Evolutionary conservation across 2,113 vertebrate genomes (phyloP).

Genomic region (Dissostichus mawsoni): DNA sequence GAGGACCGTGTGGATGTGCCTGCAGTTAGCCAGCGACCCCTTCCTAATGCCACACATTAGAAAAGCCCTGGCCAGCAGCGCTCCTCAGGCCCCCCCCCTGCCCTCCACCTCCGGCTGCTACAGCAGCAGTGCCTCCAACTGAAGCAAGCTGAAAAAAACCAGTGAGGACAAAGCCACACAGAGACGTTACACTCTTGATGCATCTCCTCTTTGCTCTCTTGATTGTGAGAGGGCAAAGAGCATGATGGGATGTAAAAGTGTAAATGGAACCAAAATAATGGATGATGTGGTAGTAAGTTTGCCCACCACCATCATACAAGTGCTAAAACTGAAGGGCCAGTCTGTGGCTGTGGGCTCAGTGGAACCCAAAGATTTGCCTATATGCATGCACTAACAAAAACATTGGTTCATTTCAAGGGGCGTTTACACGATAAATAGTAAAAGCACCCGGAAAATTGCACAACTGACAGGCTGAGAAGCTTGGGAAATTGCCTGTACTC

Average conservation of each 20-base stretch:
- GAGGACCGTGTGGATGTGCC: conserved; percentile 95
- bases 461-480: conserved; percentile 52
- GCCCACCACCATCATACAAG: conserved; percentile 33
- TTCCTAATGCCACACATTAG: conserved; percentile 95
- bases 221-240: conserved; percentile 8
- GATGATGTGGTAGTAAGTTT: conserved; percentile 24
- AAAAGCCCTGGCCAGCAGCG: conserved; percentile 89
- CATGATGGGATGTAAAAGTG: conserved; percentile 35
- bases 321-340: conserved; percentile 52
- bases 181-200: conserved; percentile 29
- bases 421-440: conserved; percentile 45
- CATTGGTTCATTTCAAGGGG: conserved; percentile 44
- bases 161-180: conserved; percentile 29
- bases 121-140: conserved; percentile 94
- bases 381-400: conserved; percentile 73
- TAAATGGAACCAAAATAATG: conserved; percentile 54
- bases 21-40: conserved; percentile 92
- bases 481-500: conserved; percentile 22
- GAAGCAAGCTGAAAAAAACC: conserved; percentile 63
- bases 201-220: conserved; percentile 35
- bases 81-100: conserved; percentile 84
- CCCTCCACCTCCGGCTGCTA: conserved; percentile 92
- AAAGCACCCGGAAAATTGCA: conserved; percentile 68
- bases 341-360: conserved; percentile 63
- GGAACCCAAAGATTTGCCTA: conserved; percentile 73